Evolutionary conservation across 1,140 invertebrate species (phyloP), one percentile per base, ranked within the genome.

Genomic region (Procambarus virginalis): DNA sequence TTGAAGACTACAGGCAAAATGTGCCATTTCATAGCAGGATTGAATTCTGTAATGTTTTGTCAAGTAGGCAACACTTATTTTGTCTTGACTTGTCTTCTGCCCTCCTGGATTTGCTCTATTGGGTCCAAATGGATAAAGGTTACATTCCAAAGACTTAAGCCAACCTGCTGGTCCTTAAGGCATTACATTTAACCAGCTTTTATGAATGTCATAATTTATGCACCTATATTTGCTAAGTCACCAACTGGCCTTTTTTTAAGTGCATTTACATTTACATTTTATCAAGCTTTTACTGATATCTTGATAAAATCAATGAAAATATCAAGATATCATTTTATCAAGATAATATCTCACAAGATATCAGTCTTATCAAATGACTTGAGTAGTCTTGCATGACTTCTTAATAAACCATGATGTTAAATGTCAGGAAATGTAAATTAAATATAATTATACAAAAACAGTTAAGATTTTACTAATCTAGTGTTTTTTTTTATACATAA

Each of bases 61-160:
- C 68, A 34, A 34, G 22, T 8, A 73, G 68, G 17, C 68, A 73
- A 34, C 68, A 34, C 68, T 3, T 22, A 8, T 73, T 34, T 34
- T n/a, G n/a, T n/a, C n/a, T n/a, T 10, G 8, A 73, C 22, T 20
- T 73, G 22, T 73, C 6, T 73, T 34, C 68, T 34, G 6, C 6
- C 34, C 4, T 73, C 22, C 14, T 9, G 20, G 68, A 73, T 34
- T 73, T 73, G 20, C 5, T 34, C 68, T 73, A 73, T 73, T 34
- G 68, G 68, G 68, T 73, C 68, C 68, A 73, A 73, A 34, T 10
- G 10, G 20, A 73, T 73, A 10, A 34, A 73, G 6, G 34, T 73
- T 22, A 73, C 68, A 73, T 73, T 73, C 68, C 68, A 73, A 73
- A 73, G 68, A 73, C n/a, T 73, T 73, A 34, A 73, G 68, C 68